Evolutionary conservation across 2,888 invertebrate species (phyloP).

Genomic region (Melipona beecheii): DNA sequence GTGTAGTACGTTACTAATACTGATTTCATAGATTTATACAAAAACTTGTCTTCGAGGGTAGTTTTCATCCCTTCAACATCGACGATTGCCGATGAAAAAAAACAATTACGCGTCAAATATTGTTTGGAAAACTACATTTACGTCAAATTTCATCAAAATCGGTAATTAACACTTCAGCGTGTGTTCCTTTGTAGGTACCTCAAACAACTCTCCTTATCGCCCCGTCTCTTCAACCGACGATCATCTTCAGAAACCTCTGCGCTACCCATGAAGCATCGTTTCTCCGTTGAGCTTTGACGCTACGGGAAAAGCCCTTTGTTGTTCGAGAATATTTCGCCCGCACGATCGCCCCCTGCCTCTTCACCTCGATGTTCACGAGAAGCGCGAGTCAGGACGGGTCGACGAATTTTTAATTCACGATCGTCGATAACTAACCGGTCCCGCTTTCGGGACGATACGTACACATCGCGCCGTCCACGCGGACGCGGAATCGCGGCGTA

Average conservation of each 20-base stretch:
- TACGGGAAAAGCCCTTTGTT: not conserved
- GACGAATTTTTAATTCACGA: too few relatives aligned
- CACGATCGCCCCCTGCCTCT: not conserved
- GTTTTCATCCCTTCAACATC: too few relatives aligned
- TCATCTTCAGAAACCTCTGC: not conserved
- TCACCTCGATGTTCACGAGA: not conserved
- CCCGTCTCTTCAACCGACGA: not conserved
- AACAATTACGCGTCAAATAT: too few relatives aligned
- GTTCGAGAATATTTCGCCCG: not conserved
- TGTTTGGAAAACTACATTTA: too few relatives aligned
- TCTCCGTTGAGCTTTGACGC: not conserved
- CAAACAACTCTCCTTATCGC: not conserved
- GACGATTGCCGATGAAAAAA: too few relatives aligned
- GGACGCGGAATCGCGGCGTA: conserved; percentile 8
- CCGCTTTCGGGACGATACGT: not conserved
- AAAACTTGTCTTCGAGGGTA: too few relatives aligned
- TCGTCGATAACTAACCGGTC: not conserved
- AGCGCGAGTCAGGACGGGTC: not conserved
- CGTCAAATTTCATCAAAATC: too few relatives aligned
- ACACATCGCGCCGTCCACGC: not conserved
- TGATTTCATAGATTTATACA: too few relatives aligned
- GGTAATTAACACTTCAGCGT: too few relatives aligned
- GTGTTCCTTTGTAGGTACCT: too few relatives aligned
- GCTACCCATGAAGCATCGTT: not conserved
- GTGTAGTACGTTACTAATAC: too few relatives aligned